These are phyloP conservation scores for Neogale vison DNA, from an alignment of 2,113 vertebrate genomes.

Conservation along the genomic window DNA sequence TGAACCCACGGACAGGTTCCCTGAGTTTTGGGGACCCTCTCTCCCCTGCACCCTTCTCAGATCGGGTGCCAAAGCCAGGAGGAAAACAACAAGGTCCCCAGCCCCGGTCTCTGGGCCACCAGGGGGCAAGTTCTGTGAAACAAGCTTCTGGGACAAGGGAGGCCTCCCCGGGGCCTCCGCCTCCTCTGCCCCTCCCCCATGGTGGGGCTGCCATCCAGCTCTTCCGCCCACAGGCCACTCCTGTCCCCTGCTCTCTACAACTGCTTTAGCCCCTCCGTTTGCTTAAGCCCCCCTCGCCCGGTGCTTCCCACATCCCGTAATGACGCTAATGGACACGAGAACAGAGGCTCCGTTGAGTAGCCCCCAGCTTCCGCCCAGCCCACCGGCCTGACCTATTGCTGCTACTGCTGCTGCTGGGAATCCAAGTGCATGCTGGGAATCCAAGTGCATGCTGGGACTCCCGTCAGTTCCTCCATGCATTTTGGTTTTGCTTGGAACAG, in stretches of 20 bases:
- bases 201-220: not conserved
- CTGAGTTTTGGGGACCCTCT: not conserved
- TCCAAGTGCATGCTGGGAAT: constrained; percentile 69
- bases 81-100: not conserved
- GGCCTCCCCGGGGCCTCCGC: not conserved
- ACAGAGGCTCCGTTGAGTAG: constrained; percentile 50
- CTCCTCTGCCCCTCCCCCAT: not conserved
- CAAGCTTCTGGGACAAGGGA: not conserved
- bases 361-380: constrained; percentile 61
- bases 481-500: constrained; percentile 48
- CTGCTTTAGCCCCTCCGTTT: constrained; percentile 76
- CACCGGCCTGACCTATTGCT: constrained; percentile 74
- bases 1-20: not conserved
- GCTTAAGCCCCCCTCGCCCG: constrained; percentile 75
- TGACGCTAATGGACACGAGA: constrained; percentile 75
- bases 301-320: constrained; percentile 73
- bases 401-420: constrained; percentile 79
- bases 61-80: not conserved
- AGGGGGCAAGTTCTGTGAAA: not conserved
- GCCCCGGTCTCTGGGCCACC: not conserved
- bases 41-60: not conserved
- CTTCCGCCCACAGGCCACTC: not conserved
- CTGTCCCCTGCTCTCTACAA: constrained; percentile 70
- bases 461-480: constrained; percentile 60
- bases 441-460: constrained; percentile 73